Evolutionary conservation across 2,113 vertebrate species (phyloP), one percentile per base, ranked within the genome.

Genomic region (Oplegnathus fasciatus): DNA sequence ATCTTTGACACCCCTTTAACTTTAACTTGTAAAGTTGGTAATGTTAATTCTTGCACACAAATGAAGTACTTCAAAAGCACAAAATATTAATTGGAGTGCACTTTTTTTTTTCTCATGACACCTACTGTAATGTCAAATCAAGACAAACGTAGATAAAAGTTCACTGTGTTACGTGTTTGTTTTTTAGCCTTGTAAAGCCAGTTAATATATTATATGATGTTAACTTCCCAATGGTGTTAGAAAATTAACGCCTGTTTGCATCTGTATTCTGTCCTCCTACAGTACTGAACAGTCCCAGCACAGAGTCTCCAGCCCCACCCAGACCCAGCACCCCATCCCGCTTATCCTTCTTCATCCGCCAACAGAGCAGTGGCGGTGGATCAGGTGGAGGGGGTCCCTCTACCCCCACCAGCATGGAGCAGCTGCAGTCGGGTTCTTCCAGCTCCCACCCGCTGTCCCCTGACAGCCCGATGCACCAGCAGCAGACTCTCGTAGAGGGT

Each of bases 271-370:
- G 17, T 78, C 58, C 9, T 46, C 48, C 15, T 54, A 7, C 88
- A 98, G 98, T 91, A 18, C 93, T 96, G 1, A 94, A 95, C 85
- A 98, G 97, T 91, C 97, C 97, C 44, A 94, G 89, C n/a, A 83
- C 96, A n/a, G 97, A 97, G 71, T 89, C 96, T 2, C 96, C 96
- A 0, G 90, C 94, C 0, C 94, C 96, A 1, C 92, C 95, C 18
- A 96, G 94, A 86, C 97, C 98, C 46, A 97, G 96, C 78, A 99
- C 98, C 0, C 98, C 98, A 0, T 98, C 97, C 37, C 97, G 98
- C 11, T 89, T 99, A 52, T 91, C 97, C n/a, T 95, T 99, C 85
- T 99, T 99, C 93, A 96, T 96, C 82, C 96, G 98, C 6, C 98
- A 98, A 84, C 95, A 96, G 84, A 96, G 95, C 77, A 46, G 88